phyloP scores from a whole-genome alignment of 2,797 vertebrate genomes.

The Acestrorhynchus altus region DNA sequence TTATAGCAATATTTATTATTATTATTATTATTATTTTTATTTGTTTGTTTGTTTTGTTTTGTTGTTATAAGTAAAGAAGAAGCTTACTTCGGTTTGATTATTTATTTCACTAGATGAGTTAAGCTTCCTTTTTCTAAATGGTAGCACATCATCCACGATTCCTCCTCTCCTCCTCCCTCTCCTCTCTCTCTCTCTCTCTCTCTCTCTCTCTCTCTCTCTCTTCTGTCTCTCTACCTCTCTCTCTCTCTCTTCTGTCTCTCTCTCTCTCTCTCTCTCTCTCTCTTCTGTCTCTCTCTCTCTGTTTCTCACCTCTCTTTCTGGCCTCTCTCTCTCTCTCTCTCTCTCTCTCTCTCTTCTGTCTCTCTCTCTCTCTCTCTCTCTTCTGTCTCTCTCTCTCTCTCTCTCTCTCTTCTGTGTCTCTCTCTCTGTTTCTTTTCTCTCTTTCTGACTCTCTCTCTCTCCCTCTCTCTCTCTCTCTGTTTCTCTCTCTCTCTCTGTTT shows the following conservation, averaged over 20 bases:
- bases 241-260: neutral
- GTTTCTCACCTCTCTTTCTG: too few relatives aligned
- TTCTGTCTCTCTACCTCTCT: neutral
- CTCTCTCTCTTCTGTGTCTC: neutral
- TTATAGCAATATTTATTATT: too few relatives aligned
- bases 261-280: constrained; percentile 57
- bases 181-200: neutral
- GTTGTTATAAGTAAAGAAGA: too few relatives aligned
- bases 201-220: constrained; percentile 58
- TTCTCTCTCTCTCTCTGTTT: neutral
- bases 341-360: neutral
- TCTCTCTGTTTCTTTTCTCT: neutral
- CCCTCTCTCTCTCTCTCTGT: neutral
- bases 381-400: constrained; percentile 61
- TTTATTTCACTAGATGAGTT: neutral
- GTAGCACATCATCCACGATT: neutral
- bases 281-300: neutral
- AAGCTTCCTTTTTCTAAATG: neutral
- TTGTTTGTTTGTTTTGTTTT: too few relatives aligned
- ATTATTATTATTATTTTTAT: too few relatives aligned
- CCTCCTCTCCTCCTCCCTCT: neutral
- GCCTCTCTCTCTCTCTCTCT: constrained; percentile 60
- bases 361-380: neutral
- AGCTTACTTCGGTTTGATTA: too few relatives aligned
- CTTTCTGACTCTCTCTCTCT: constrained; percentile 67